A percentile compares a stretch with the other conserved stretches of the same genome.
Conservation (phyloP, 2,113 vertebrate genomes). For the Notechis scutatus region DNA sequence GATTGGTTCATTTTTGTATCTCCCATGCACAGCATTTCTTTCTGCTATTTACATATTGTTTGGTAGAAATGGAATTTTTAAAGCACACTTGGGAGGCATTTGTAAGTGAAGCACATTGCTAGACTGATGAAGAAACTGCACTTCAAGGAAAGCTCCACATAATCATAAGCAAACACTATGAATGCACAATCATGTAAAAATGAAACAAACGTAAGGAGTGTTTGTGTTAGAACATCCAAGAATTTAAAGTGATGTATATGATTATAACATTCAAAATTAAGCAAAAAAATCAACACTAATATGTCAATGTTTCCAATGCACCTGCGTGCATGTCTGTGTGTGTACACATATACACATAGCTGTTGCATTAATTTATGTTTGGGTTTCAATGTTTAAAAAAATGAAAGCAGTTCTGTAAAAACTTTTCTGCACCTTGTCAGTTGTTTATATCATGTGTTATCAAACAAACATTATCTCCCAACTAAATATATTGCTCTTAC, state of each 20-base stretch:
- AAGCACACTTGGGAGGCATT: neutral
- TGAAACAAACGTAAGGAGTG: slow-evolving; percentile 1
- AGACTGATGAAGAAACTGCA: neutral
- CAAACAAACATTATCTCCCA: slow-evolving; percentile 10
- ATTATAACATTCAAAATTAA: slow-evolving; percentile 1
- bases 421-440: slow-evolving; percentile 29
- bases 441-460: neutral
- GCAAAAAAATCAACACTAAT: slow-evolving; percentile 32
- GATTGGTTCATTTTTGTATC: neutral
- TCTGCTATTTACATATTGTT: neutral
- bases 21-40: neutral
- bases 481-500: slow-evolving; percentile 11
- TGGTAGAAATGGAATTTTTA: neutral
- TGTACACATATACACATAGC: neutral
- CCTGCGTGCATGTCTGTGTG: neutral
- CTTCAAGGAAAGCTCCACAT: neutral
- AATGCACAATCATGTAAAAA: neutral
- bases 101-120: slow-evolving; percentile 16
- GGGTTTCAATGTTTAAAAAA: slow-evolving; percentile 41
- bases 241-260: slow-evolving; percentile 43
- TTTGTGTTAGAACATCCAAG: slow-evolving; percentile 32
- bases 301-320: slow-evolving; percentile 33
- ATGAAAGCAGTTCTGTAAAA: slow-evolving; percentile 45
- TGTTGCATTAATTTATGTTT: neutral
- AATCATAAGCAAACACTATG: slow-evolving; percentile 21